Conservation (phyloP, 2,797 vertebrate species). For the Clarias laeviceps region DNA sequence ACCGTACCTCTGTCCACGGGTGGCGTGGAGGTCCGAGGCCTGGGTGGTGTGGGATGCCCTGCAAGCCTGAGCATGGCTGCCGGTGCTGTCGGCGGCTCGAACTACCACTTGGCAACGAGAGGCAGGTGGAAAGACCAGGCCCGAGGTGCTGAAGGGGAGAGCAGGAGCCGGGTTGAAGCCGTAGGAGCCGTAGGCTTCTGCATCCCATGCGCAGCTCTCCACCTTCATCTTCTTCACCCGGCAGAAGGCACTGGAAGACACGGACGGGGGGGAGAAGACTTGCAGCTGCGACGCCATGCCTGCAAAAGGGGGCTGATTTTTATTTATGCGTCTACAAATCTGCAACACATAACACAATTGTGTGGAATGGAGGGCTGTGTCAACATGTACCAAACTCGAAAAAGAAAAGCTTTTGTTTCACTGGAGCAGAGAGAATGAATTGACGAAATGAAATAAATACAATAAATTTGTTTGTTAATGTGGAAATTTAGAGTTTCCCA, state of each 20-base stretch:
- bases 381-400: not conserved
- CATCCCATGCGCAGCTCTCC: conserved; percentile 93
- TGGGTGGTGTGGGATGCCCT: conserved; percentile 77
- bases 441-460: not conserved
- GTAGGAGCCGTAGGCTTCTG: conserved; percentile 91
- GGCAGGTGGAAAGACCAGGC: conserved; percentile 84
- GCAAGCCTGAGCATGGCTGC: conserved; percentile 89
- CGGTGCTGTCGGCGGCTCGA: conserved; percentile 89
- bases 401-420: not conserved
- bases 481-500: not conserved
- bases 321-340: not conserved
- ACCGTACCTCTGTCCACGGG: conserved; percentile 88
- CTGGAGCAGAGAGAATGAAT: not conserved
- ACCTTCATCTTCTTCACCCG: conserved; percentile 98
- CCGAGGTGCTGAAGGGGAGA: conserved; percentile 84
- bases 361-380: not conserved
- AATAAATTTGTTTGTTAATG: not conserved
- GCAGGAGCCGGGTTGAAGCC: conserved; percentile 84
- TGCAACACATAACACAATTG: not conserved
- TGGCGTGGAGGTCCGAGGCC: conserved; percentile 69
- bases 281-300: conserved; percentile 98
- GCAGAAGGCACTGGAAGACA: conserved; percentile 99
- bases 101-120: conserved; percentile 91
- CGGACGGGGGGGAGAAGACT: conserved; percentile 93
- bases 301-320: conserved; percentile 56